Evolutionary conservation across 2,888 invertebrate species (phyloP), one percentile per base, ranked within the genome.

Genomic region (Kuschelorhynchus macadamiae): DNA sequence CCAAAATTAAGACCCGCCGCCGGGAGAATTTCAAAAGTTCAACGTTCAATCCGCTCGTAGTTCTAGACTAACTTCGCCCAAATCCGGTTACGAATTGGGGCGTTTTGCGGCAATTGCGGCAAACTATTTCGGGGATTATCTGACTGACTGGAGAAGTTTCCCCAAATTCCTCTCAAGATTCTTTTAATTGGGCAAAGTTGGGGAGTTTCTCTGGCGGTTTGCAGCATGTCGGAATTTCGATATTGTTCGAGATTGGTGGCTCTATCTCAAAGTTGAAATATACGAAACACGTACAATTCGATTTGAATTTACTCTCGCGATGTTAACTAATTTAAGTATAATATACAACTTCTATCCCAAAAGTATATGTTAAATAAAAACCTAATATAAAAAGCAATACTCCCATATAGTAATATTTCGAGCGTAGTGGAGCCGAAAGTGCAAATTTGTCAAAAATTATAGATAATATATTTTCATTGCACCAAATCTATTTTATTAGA

Each of bases 81-180:
- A 55, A 55, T 41, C 55, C 42, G 42, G 55, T 30, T 42, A 55
- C 42, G 55, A 55, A 55, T 42, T 16, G 55, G 55, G 30, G 42
- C 55, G 55, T 17, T 55, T 30, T 55, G 55, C 20, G 52, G 52
- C 52, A 32, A 20, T 52, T 52, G 52, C 55, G 55, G 42, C 3
- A 55, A 55, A 55, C 41, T 55, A 55, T 55, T 55, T 42, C 55
- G 42, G 14, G 55, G 41, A 52, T 52, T 39, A 52, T 52, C 11
- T 39, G 21, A 39, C 52, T 52, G 52, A 52, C 21, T 41, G 25
- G 53, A 18, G 55, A 42, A 42, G 55, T 55, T 30, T 42, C 30
- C 42, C 25, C 25, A 36, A 55, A 55, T 30, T 55, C 17, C 42
- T 16, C 42, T 30, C 17, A 8, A 21, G 17, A 42, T 55, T 55